Evolutionary conservation across 1,140 invertebrate species (phyloP), one percentile per base, ranked within the genome.

Genomic region (Tetramorium alpestre): DNA sequence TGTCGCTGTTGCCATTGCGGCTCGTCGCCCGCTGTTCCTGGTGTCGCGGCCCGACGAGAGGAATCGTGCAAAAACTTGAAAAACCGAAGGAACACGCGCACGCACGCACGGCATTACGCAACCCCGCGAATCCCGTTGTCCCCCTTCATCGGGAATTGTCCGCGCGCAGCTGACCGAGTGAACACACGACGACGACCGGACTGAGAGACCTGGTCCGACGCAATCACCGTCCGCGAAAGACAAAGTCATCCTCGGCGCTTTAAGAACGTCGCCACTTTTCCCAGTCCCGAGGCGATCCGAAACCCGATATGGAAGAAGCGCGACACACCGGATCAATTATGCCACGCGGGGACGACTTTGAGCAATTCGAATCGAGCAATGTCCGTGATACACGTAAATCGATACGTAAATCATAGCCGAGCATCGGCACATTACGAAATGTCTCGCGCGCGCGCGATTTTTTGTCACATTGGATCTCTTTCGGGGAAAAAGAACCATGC

Each of bases 91-190:
- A 87, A 90, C 89, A 86, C 76, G 82, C 86, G 85, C 87, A 65
- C 80, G 87, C 89, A 80, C 54, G 62, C 64, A 56, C 78, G 22
- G 25, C 18, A 44, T 94, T 94, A 88, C 84, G 93, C 86, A 93
- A 94, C 87, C 77, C 60, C 72, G 90, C 92, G 92, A 92, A 93
- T 94, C 93, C 92, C 82, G 90, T 92, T 92, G 89, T 85, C 58
- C 85, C 67, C 25, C 77, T 88, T 82, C 58, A 75, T 87, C 75
- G 33, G 25, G 41, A 28, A 60, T 44, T 90, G 86, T 89, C 87
- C 86, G 56, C 60, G 56, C 67, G 75, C 88, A 76, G 86, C 76
- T 90, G 88, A 90, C 89, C 75, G 86, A 84, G 47, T 60, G 64
- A 80, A 58, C 67, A 28, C 33, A 49, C 54, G 62, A 33, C 33